Conservation (phyloP, 2,113 vertebrate genomes). For the Excalfactoria chinensis region DNA sequence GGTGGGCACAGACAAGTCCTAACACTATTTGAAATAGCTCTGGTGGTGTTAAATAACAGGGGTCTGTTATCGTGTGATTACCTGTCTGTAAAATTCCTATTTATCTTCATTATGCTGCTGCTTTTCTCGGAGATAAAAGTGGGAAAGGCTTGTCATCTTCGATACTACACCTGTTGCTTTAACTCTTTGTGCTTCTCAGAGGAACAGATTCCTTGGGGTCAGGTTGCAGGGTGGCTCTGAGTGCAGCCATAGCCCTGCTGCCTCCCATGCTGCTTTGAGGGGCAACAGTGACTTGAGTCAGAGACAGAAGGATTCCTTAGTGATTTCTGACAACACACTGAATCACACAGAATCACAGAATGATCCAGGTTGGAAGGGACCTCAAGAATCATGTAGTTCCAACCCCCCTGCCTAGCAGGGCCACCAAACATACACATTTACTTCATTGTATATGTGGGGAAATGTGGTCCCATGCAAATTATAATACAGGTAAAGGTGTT, state of each 20-base stretch:
- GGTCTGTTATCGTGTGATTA: slow-evolving; percentile 73
- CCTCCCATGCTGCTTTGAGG: rapidly evolving
- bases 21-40: slow-evolving; percentile 65
- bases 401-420: too few species aligned
- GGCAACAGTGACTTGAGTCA: not conserved
- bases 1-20: slow-evolving; percentile 68
- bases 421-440: too few species aligned
- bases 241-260: not conserved
- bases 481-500: not conserved
- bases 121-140: slow-evolving; percentile 41
- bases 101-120: slow-evolving; percentile 76
- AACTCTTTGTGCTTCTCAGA: not conserved
- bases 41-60: slow-evolving; percentile 73
- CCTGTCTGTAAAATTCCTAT: slow-evolving; percentile 77
- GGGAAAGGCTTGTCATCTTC: slow-evolving; percentile 27
- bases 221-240: not conserved
- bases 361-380: too few species aligned
- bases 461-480: not conserved
- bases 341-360: too few species aligned
- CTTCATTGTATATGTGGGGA: not conserved
- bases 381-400: too few species aligned
- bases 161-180: slow-evolving; percentile 44
- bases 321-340: not conserved
- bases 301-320: not conserved
- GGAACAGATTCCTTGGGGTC: not conserved